Evolutionary conservation across 2,113 vertebrate species (phyloP).

Genomic region (Drymodes brunneopygia): DNA sequence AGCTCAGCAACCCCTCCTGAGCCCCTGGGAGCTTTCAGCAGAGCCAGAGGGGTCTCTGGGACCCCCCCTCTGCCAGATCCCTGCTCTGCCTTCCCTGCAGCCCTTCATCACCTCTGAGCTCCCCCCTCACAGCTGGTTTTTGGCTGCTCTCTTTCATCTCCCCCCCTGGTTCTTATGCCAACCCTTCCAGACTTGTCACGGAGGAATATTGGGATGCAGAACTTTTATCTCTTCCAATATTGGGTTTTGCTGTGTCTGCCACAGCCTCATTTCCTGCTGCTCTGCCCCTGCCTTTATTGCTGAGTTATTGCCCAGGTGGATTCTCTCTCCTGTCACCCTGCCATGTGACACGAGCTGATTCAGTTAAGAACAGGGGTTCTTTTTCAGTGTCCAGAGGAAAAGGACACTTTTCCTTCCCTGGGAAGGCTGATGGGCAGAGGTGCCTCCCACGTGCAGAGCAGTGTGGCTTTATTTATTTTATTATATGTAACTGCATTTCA

Average conservation of each 20-base stretch:
- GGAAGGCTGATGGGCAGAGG: not conserved
- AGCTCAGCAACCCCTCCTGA: not conserved
- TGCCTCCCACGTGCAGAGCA: not conserved
- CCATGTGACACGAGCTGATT: not conserved
- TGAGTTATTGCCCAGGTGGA: not conserved
- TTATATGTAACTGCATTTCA: not conserved
- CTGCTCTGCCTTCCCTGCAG: not conserved
- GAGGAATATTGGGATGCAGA: not conserved
- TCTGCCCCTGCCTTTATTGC: not conserved
- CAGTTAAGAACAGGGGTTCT: not conserved
- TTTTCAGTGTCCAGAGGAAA: too few relatives aligned
- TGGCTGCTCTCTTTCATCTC: conserved; percentile 37
- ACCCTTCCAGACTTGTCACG: not conserved
- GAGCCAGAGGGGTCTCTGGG: not conserved
- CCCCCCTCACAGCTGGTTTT: conserved; percentile 14
- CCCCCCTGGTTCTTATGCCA: conserved; percentile 2
- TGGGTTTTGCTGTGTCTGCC: conserved; percentile 27
- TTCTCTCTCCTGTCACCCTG: conserved; percentile 1
- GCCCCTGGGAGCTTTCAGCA: not conserved
- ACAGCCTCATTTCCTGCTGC: conserved; percentile 2
- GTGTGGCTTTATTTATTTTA: not conserved
- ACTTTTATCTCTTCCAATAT: conserved; percentile 53
- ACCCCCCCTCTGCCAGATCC: not conserved
- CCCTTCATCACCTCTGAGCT: conserved; percentile 52
- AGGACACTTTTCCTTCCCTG: too few relatives aligned